Conservation (phyloP, 2,888 invertebrate species). For the Atethmia centrago region DNA sequence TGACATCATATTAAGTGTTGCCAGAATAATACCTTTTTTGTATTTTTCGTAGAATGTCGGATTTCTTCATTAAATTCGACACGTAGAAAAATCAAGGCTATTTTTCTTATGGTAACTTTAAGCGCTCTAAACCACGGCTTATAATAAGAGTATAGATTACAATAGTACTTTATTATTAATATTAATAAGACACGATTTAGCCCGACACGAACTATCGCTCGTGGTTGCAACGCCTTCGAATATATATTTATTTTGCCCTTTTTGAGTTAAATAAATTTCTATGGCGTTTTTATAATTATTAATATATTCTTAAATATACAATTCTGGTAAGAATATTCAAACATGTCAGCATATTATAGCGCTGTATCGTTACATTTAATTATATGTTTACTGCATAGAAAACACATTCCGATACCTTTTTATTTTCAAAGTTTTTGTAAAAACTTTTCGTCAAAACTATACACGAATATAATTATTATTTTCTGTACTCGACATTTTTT, state of each 20-base stretch:
- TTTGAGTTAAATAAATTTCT: conserved; percentile 1
- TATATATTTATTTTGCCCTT: conserved; percentile 15
- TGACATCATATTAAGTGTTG: conserved; percentile 3
- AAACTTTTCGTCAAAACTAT: conserved; percentile 19
- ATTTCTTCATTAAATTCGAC: conserved; percentile 52
- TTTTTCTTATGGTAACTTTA: conserved; percentile 4
- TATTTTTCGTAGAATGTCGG: conserved; percentile 47
- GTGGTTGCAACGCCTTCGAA: conserved; percentile 42
- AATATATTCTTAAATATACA: conserved; percentile 30
- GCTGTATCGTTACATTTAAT: conserved; percentile 26
- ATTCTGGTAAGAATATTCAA: conserved; percentile 43
- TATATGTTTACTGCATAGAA: conserved; percentile 6
- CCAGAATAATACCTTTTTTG: conserved; percentile 4
- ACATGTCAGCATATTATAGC: conserved; percentile 26
- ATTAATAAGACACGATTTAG: conserved; percentile 81
- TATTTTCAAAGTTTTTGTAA: conserved; percentile 1
- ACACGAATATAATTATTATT: background rate
- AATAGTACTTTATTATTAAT: conserved; percentile 63
- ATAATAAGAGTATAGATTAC: conserved; percentile 52
- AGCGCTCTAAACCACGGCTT: conserved; percentile 46
- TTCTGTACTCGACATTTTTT: background rate
- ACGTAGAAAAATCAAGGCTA: conserved; percentile 39
- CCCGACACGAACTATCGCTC: conserved; percentile 66
- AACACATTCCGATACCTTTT: conserved; percentile 7
- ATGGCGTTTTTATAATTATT: conserved; percentile 8